phyloP scores from a whole-genome alignment of 2,113 vertebrate species.

The Rissa tridactyla region DNA sequence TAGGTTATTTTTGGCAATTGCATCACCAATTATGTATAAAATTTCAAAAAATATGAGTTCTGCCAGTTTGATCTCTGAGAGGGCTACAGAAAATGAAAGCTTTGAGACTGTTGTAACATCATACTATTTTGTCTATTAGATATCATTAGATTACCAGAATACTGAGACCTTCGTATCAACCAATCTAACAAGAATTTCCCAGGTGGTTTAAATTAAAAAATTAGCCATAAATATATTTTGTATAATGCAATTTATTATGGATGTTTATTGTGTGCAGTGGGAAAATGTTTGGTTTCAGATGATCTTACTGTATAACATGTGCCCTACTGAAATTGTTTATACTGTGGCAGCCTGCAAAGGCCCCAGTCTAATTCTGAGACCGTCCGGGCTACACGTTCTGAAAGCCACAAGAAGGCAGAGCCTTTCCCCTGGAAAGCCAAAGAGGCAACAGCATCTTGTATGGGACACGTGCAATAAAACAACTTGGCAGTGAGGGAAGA shows the following conservation, averaged over 20 bases:
- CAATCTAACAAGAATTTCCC: slow-evolving; percentile 44
- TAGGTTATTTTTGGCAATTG: slow-evolving; percentile 74
- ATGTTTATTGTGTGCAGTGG: slow-evolving; percentile 64
- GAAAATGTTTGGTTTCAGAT: slow-evolving; percentile 54
- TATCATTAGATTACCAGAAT: slow-evolving; percentile 69
- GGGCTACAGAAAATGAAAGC: slow-evolving; percentile 58
- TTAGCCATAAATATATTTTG: slow-evolving; percentile 72
- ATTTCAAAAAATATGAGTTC: slow-evolving; percentile 73
- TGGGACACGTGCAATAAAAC: neutral
- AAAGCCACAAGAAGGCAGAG: slow-evolving; percentile 33
- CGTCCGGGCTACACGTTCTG: fast-evolving
- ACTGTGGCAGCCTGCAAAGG: neutral
- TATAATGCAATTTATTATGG: slow-evolving; percentile 69
- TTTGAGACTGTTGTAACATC: slow-evolving; percentile 59
- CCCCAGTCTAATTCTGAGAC: neutral
- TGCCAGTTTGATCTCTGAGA: slow-evolving; percentile 63
- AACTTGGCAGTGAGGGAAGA: neutral
- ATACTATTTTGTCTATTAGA: slow-evolving; percentile 72
- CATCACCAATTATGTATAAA: slow-evolving; percentile 74
- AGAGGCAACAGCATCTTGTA: neutral
- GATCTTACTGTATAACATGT: slow-evolving; percentile 38
- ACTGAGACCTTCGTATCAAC: slow-evolving; percentile 53
- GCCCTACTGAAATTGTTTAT: slow-evolving; percentile 41
- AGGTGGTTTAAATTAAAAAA: slow-evolving; percentile 70
- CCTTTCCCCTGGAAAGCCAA: slow-evolving; percentile 1